Percentiles rank a stretch among this genome's conserved stretches.
These are phyloP conservation scores for Dromiciops gliroides DNA, from an alignment of 2,113 vertebrate species.

Conservation along the genomic window DNA sequence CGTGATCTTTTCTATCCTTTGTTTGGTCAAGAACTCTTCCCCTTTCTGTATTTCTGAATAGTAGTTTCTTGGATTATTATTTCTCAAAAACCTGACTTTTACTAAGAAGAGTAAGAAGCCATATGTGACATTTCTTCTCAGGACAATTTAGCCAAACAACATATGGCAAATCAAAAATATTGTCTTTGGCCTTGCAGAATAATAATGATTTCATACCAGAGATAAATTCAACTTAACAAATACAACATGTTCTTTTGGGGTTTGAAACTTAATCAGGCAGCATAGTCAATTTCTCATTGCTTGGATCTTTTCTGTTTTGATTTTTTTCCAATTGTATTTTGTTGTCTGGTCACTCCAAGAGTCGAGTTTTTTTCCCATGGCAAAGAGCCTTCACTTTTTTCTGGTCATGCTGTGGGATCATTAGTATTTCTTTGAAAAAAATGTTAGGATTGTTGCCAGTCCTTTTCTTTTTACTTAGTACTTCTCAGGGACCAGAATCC, in stretches of 20 bases:
- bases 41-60: neutral
- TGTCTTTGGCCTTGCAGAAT: neutral
- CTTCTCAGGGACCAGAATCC: neutral
- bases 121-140: neutral
- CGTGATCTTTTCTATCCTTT: neutral
- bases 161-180: neutral
- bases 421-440: conserved; percentile 5
- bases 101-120: conserved; percentile 29
- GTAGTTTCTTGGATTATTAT: neutral
- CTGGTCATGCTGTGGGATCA: neutral
- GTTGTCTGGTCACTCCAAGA: neutral
- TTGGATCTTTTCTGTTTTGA: neutral
- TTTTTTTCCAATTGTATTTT: conserved; percentile 8
- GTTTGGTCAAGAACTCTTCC: neutral
- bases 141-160: neutral
- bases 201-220: neutral
- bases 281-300: neutral
- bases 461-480: neutral
- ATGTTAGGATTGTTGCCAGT: neutral
- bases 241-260: neutral
- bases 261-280: conserved; percentile 8
- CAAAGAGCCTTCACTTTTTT: neutral
- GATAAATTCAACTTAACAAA: neutral
- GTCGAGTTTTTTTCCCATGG: neutral
- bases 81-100: neutral